Percentiles rank a stretch among this genome's conserved stretches.
Conservation (phyloP, 2,888 invertebrate species). For the Resseliella maxima region DNA sequence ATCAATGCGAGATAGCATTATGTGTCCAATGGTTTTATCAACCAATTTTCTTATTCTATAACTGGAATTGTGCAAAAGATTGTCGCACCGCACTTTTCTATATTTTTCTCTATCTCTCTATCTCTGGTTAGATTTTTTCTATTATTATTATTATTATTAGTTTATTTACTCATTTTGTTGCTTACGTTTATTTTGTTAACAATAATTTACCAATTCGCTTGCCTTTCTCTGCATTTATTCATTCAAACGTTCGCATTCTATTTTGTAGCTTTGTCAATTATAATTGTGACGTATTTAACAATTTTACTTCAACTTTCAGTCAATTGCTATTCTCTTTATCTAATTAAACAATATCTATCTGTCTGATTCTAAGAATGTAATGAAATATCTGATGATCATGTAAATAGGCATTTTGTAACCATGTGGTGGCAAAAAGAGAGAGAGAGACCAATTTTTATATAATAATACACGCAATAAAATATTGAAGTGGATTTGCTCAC, state of each 20-base stretch:
- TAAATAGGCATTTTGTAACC: constrained; percentile 11
- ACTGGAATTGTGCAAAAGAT: constrained; percentile 31
- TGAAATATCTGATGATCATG: constrained; percentile 40
- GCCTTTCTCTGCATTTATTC: neutral
- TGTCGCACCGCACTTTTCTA: neutral
- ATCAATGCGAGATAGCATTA: constrained; percentile 12
- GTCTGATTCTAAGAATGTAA: constrained; percentile 1
- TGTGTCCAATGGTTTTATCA: constrained; percentile 41
- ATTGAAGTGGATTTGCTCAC: neutral
- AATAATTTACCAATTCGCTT: constrained; percentile 21
- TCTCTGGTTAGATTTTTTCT: neutral
- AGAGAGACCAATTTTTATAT: neutral
- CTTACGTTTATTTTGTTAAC: neutral
- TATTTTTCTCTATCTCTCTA: neutral
- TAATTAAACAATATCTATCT: constrained; percentile 43
- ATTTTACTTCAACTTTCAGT: too few species aligned
- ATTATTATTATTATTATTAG: neutral
- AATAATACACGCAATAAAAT: constrained; percentile 1
- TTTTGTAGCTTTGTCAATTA: neutral
- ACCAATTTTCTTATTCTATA: constrained; percentile 46
- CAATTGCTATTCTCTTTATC: neutral
- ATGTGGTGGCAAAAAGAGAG: neutral
- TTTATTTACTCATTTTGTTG: neutral
- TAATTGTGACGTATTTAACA: constrained; percentile 17
- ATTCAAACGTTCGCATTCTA: neutral